Evolutionary conservation across 2,888 invertebrate species (phyloP).

Genomic region (Junonia oenone): DNA sequence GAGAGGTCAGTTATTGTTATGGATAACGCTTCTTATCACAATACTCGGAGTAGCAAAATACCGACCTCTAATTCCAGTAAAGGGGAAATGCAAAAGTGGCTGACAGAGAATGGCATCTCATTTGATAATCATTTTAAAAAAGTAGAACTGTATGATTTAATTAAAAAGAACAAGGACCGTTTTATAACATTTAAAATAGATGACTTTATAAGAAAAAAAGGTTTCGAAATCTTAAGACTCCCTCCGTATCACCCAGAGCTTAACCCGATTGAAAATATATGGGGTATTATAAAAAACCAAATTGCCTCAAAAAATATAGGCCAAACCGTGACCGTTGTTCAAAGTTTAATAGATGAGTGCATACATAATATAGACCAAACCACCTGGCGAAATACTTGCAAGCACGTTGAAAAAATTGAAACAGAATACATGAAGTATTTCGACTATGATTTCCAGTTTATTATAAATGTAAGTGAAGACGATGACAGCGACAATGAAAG

Average conservation of each 20-base stretch:
- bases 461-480: conserved; percentile 8
- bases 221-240: conserved; percentile 23
- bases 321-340: conserved; percentile 16
- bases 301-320: conserved; percentile 20
- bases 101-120: conserved; percentile 6
- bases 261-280: conserved; percentile 27
- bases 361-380: neutral
- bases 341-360: neutral
- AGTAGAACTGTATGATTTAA: conserved; percentile 13
- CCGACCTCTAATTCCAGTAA: neutral
- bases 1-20: neutral
- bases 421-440: conserved; percentile 10
- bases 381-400: conserved; percentile 19
- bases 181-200: conserved; percentile 24
- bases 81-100: conserved; percentile 9
- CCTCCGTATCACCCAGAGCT: conserved; percentile 29
- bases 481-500: neutral
- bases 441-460: conserved; percentile 5
- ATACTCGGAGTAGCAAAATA: neutral
- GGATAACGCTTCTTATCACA: neutral
- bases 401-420: no score
- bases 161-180: conserved; percentile 16
- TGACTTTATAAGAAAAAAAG: conserved; percentile 19
- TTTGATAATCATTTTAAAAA: neutral
- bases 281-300: conserved; percentile 28